phyloP scores from a whole-genome alignment of 2,888 invertebrate species.

The Hirtodrosophila histrioides region DNA sequence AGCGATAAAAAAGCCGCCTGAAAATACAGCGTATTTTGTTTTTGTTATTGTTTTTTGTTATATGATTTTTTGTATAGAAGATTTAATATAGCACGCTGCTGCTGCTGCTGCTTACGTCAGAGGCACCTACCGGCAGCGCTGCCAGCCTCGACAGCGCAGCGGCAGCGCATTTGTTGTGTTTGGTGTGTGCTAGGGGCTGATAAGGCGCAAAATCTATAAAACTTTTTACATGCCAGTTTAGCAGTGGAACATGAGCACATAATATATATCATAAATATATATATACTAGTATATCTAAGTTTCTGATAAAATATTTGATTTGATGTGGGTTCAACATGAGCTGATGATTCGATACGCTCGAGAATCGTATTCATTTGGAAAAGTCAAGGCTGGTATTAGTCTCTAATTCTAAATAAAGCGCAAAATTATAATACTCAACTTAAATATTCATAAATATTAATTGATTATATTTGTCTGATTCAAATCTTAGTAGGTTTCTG shows the following conservation, averaged over 20 bases:
- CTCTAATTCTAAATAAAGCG: no score
- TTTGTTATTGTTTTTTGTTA: constrained; percentile 35
- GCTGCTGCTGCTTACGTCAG: constrained; percentile 65
- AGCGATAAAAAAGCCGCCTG: constrained; percentile 57
- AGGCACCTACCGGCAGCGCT: constrained; percentile 30
- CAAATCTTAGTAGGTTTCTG: no score
- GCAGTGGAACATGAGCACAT: constrained; percentile 8
- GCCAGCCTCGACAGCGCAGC: constrained; percentile 22
- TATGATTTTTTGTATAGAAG: constrained; percentile 51
- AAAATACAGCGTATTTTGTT: constrained; percentile 36
- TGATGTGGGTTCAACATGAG: constrained; percentile 8
- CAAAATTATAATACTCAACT: no score
- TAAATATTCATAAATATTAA: no score
- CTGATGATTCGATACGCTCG: not conserved
- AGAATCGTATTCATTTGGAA: no score
- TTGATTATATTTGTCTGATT: no score
- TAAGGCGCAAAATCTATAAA: constrained; percentile 62
- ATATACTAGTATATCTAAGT: constrained; percentile 1
- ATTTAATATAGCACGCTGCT: constrained; percentile 61
- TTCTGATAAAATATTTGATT: not conserved
- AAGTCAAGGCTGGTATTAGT: no score
- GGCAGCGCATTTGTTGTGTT: constrained; percentile 7
- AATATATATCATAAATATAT: constrained; percentile 2
- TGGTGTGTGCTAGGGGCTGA: constrained; percentile 47
- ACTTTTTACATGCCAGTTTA: constrained; percentile 45